Evolutionary conservation across 1,140 invertebrate genomes (phyloP).

Genomic region (Solenopsis fugax): DNA sequence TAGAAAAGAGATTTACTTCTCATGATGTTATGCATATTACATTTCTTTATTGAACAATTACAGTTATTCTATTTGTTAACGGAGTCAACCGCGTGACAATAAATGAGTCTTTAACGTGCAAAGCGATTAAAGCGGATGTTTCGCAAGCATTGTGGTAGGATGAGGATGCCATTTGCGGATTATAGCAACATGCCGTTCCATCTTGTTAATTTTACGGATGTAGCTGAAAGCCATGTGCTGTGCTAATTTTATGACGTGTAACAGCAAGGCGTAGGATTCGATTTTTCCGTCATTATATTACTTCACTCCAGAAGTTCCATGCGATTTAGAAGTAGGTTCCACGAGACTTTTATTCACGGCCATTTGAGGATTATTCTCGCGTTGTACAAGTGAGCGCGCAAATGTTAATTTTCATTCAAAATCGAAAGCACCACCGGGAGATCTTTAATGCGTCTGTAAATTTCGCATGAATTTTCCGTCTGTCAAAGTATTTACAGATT

Average conservation of each 20-base stretch:
- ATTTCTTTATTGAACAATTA: not conserved
- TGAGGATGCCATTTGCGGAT: slow-evolving; percentile 2
- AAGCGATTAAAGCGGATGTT: slow-evolving; percentile 28
- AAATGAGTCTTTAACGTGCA: not conserved
- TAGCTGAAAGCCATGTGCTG: slow-evolving; percentile 36
- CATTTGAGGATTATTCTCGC: slow-evolving; percentile 45
- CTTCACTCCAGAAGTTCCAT: not conserved
- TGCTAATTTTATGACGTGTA: slow-evolving; percentile 43
- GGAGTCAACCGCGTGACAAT: not conserved
- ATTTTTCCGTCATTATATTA: not conserved
- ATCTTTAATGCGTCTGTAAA: slow-evolving; percentile 49
- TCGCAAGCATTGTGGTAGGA: not conserved
- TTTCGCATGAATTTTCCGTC: slow-evolving; percentile 58
- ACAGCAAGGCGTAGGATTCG: not conserved
- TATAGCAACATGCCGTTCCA: slow-evolving; percentile 36
- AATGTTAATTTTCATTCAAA: slow-evolving; percentile 18
- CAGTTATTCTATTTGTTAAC: not conserved
- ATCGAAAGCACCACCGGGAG: not conserved
- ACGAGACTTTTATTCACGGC: not conserved
- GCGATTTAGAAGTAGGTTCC: not conserved
- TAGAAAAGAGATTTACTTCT: not conserved
- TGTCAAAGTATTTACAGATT: slow-evolving; percentile 27
- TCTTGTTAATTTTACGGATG: slow-evolving; percentile 41
- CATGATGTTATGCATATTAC: not conserved
- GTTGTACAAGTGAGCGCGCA: not conserved